phyloP scores from a whole-genome alignment of 2,888 invertebrate genomes.

The Polia nebulosa region DNA sequence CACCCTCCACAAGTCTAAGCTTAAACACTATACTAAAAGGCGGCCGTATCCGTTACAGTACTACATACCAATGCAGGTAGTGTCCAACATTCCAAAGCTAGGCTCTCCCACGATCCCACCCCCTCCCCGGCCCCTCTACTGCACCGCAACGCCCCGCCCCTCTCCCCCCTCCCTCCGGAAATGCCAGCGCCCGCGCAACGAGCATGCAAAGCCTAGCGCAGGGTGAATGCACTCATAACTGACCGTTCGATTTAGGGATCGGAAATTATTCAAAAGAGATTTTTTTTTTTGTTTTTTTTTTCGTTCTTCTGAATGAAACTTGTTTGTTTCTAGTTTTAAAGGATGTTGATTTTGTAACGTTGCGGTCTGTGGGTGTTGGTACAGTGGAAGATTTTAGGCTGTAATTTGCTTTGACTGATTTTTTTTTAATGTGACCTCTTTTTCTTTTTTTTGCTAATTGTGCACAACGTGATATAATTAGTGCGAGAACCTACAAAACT shows the following conservation, averaged over 20 bases:
- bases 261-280: conserved; percentile 68
- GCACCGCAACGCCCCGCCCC: conserved; percentile 70
- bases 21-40: conserved; percentile 3
- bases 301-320: conserved; percentile 1
- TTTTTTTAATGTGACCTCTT: neutral
- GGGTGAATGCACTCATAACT: conserved; percentile 77
- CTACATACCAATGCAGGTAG: conserved; percentile 73
- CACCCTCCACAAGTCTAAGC: conserved; percentile 27
- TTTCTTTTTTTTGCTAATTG: neutral
- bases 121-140: conserved; percentile 31
- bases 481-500: neutral
- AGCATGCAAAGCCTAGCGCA: conserved; percentile 81
- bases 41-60: conserved; percentile 70
- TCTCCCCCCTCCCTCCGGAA: conserved; percentile 76
- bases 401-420: neutral
- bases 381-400: neutral
- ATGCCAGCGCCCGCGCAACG: conserved; percentile 82
- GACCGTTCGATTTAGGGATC: conserved; percentile 69
- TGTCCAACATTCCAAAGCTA: conserved; percentile 78
- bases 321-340: conserved; percentile 28
- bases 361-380: neutral
- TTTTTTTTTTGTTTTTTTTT: conserved; percentile 1
- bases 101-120: conserved; percentile 77
- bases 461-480: neutral
- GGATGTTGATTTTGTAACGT: conserved; percentile 3